These are phyloP conservation scores for Orius laevigatus DNA, from an alignment of 1,140 invertebrate species.

Conservation along the genomic window DNA sequence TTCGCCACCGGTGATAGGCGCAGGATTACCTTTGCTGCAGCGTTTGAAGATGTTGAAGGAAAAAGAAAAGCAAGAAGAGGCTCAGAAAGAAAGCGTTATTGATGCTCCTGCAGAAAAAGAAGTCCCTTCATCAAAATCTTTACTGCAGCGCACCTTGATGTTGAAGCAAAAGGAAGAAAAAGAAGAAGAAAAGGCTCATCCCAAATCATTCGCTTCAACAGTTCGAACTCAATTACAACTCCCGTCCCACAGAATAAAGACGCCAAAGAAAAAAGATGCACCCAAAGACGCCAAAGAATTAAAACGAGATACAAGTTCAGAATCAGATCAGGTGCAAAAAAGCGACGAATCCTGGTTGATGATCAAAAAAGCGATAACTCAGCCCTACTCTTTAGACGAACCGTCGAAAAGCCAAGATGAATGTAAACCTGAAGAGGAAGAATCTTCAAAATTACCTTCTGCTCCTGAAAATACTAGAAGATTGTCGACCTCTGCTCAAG, in stretches of 20 bases:
- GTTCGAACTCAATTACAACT: constrained; percentile 17
- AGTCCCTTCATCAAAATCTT: constrained; percentile 50
- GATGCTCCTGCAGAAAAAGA: constrained; percentile 28
- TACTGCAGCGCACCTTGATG: constrained; percentile 59
- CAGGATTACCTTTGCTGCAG: constrained; percentile 56
- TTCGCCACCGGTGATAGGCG: constrained; percentile 33
- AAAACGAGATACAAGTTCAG: neutral
- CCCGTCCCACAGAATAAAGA: neutral
- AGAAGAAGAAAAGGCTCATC: constrained; percentile 17
- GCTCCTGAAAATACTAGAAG: neutral
- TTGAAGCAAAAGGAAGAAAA: constrained; percentile 61
- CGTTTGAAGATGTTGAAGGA: constrained; percentile 59
- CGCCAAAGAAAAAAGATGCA: no score
- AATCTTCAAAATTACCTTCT: neutral
- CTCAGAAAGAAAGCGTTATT: constrained; percentile 16
- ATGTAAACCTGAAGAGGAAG: neutral
- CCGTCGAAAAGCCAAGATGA: neutral
- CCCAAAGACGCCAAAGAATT: no score
- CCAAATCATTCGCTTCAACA: constrained; percentile 16
- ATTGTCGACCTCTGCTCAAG: constrained; percentile 8
- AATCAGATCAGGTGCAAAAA: neutral
- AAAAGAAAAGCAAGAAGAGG: constrained; percentile 34
- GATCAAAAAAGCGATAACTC: constrained; percentile 9
- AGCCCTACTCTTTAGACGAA: constrained; percentile 1
- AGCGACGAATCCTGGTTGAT: constrained; percentile 10